Evolutionary conservation across 2,888 invertebrate genomes (phyloP).

Genomic region (Drosophila stalkeri): DNA sequence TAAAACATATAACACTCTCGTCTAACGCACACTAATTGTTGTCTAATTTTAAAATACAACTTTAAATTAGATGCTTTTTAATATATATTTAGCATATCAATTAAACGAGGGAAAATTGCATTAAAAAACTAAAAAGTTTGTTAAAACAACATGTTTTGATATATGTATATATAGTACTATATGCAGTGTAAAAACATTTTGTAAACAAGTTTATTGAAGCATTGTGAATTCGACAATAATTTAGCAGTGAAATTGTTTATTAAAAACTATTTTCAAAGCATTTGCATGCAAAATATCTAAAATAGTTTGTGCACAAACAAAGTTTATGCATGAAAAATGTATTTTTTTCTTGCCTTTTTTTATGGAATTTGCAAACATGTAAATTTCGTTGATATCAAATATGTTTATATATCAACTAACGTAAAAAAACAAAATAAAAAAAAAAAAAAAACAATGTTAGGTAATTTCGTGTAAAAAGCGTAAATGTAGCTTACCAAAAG

Average conservation of each 20-base stretch:
- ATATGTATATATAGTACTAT: background rate
- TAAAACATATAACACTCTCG: background rate
- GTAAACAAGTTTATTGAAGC: slow-evolving; percentile 13
- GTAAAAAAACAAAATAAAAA: too few relatives aligned
- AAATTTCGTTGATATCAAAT: background rate
- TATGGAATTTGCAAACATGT: background rate
- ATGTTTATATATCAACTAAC: background rate
- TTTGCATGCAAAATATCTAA: slow-evolving; percentile 17
- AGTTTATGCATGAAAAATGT: slow-evolving; percentile 12
- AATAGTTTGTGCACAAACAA: slow-evolving; percentile 14
- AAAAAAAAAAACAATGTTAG: too few relatives aligned
- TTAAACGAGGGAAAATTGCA: background rate
- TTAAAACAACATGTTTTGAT: background rate
- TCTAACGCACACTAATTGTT: background rate
- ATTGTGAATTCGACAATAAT: slow-evolving; percentile 16
- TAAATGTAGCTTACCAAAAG: too few relatives aligned
- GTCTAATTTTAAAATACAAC: background rate
- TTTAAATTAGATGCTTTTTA: background rate
- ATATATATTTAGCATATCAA: background rate
- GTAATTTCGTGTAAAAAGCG: too few relatives aligned
- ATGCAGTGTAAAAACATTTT: background rate
- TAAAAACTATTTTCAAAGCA: slow-evolving; percentile 6
- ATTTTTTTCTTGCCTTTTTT: background rate
- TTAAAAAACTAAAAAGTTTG: background rate
- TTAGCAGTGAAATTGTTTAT: slow-evolving; percentile 10